A percentile compares a stretch with the other conserved stretches of the same genome.
These are phyloP conservation scores for Drosophila paranaensis DNA, from an alignment of 2,888 invertebrate genomes.

Conservation along the genomic window DNA sequence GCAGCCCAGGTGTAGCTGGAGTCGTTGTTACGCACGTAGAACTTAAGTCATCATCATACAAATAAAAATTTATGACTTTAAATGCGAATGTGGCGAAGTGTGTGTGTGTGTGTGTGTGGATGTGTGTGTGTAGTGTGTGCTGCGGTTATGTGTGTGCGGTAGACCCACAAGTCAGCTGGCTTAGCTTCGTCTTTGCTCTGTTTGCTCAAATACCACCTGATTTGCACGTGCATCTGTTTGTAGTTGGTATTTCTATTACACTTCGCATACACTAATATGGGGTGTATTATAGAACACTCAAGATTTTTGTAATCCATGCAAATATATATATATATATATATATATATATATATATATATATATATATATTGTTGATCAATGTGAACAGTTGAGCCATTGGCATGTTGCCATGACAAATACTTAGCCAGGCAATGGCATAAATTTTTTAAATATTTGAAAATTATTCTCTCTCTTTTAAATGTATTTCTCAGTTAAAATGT, in stretches of 20 bases:
- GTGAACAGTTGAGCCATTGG: neutral
- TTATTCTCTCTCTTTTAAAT: no score
- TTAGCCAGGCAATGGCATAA: neutral
- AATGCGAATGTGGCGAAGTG: conserved; percentile 30
- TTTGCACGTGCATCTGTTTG: conserved; percentile 18
- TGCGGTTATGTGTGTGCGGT: conserved; percentile 19
- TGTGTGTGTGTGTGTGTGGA: neutral
- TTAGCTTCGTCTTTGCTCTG: conserved; percentile 10
- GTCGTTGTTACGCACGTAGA: conserved; percentile 71
- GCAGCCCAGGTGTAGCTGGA: conserved; percentile 42
- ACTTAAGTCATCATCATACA: conserved; percentile 79
- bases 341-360: neutral
- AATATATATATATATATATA: neutral
- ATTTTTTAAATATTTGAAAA: neutral
- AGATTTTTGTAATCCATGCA: neutral
- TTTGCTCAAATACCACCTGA: conserved; percentile 30
- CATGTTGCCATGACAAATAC: neutral
- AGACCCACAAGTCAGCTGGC: conserved; percentile 22
- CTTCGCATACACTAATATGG: neutral
- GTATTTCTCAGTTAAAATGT: rapidly evolving
- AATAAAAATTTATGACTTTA: conserved; percentile 76
- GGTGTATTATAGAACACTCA: neutral
- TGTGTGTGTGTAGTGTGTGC: conserved; percentile 12
- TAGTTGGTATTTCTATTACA: neutral
- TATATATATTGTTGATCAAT: neutral